These are phyloP conservation scores for Diabrotica virgifera DNA, from an alignment of 1,140 invertebrate species.

Conservation along the genomic window DNA sequence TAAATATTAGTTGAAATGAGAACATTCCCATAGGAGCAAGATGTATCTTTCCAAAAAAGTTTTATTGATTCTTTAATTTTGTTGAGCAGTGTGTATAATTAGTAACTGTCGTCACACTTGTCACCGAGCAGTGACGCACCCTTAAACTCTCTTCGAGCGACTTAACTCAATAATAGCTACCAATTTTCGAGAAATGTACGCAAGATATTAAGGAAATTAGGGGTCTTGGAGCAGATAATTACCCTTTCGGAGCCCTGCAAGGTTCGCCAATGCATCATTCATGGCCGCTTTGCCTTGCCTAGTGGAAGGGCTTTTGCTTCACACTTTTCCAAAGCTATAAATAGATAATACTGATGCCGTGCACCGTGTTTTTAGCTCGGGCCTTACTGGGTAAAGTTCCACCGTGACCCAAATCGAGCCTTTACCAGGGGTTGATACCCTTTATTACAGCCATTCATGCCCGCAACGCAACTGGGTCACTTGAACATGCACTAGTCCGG, in stretches of 20 bases:
- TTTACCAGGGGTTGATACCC: slow-evolving; percentile 39
- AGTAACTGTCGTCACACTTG: no score
- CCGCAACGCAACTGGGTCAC: slow-evolving; percentile 30
- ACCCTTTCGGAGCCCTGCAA: background rate
- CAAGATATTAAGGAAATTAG: no score
- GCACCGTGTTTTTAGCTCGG: slow-evolving; percentile 1
- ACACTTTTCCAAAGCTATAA: slow-evolving; percentile 7
- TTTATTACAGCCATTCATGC: slow-evolving; percentile 38
- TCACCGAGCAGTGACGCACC: no score
- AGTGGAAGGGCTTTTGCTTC: slow-evolving; percentile 1
- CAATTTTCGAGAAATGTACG: no score
- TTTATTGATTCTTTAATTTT: no score
- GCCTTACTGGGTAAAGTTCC: background rate
- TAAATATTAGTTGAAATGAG: no score
- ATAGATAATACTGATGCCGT: slow-evolving; percentile 6
- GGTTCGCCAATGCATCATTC: slow-evolving; percentile 11
- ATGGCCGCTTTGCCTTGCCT: slow-evolving; percentile 1
- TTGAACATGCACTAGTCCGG: slow-evolving; percentile 25
- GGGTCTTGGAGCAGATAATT: background rate
- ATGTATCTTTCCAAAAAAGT: no score
- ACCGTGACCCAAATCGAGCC: slow-evolving; percentile 34
- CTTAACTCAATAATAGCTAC: no score
- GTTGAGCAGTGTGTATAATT: no score
- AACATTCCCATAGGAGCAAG: no score
- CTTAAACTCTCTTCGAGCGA: no score